Conservation (phyloP, 2,888 invertebrate species). For the Electrophaes corylata region DNA sequence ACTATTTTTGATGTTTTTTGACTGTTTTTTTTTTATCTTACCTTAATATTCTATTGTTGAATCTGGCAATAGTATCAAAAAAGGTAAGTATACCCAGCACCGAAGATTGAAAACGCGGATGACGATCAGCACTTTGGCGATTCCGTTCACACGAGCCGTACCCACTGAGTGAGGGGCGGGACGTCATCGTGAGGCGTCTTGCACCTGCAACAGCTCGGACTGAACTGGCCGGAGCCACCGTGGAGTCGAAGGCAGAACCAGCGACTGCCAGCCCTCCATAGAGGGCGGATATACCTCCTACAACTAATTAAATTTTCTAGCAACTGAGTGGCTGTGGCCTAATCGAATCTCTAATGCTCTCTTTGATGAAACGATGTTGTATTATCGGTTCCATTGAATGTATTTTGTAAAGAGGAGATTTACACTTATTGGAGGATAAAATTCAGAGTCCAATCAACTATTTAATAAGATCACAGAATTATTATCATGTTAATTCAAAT, state of each 20-base stretch:
- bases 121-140: constrained; percentile 14
- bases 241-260: not conserved
- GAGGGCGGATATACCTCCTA: constrained; percentile 7
- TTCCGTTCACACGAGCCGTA: constrained; percentile 1
- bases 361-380: not conserved
- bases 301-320: not conserved
- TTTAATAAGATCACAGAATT: no score
- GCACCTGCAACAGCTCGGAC: constrained; percentile 15
- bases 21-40: not conserved
- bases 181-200: constrained; percentile 11
- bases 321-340: not conserved
- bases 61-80: constrained; percentile 13
- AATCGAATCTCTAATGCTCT: not conserved
- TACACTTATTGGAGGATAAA: no score
- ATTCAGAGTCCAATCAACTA: no score
- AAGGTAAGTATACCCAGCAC: constrained; percentile 4
- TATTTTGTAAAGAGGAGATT: no score
- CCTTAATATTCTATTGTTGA: constrained; percentile 5
- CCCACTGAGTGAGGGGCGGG: not conserved
- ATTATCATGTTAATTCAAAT: no score
- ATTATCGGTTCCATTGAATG: not conserved
- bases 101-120: constrained; percentile 10
- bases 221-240: constrained; percentile 2
- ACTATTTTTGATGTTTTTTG: not conserved
- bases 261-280: not conserved